These are phyloP conservation scores for Mola mola DNA, from an alignment of 2,113 vertebrate species.

Conservation along the genomic window DNA sequence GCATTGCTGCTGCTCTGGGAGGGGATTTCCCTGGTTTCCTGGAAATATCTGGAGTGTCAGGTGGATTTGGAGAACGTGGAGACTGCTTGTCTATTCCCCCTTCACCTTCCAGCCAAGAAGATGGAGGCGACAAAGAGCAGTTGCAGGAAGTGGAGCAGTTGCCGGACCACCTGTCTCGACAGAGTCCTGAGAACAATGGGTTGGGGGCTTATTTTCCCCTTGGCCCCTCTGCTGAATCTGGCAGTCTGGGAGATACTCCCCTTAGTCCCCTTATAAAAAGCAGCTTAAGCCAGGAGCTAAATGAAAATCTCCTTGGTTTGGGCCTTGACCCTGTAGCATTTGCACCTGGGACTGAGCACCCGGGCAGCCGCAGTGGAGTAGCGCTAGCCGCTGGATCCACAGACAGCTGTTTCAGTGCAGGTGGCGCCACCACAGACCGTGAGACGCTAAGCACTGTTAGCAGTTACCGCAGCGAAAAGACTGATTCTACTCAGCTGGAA, in stretches of 20 bases:
- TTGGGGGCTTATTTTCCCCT: constrained; percentile 75
- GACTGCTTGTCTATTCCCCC: constrained; percentile 80
- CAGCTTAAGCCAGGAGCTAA: constrained; percentile 89
- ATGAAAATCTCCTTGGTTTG: constrained; percentile 87
- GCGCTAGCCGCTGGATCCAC: constrained; percentile 87
- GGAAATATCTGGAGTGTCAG: constrained; percentile 66
- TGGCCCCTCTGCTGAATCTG: constrained; percentile 80
- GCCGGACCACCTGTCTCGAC: constrained; percentile 50
- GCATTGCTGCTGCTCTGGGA: constrained; percentile 70
- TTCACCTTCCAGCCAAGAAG: constrained; percentile 83
- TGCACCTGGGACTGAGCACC: constrained; percentile 75
- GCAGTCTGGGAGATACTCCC: constrained; percentile 85
- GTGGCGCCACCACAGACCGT: constrained; percentile 83
- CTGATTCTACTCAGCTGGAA: constrained; percentile 90
- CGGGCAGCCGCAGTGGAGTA: constrained; percentile 79
- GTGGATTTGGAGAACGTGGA: constrained; percentile 69
- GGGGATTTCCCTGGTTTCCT: constrained; percentile 75
- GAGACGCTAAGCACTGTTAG: constrained; percentile 88
- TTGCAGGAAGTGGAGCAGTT: constrained; percentile 54
- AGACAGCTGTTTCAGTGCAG: constrained; percentile 89
- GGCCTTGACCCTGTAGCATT: constrained; percentile 79
- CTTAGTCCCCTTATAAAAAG: constrained; percentile 89
- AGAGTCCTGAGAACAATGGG: constrained; percentile 59
- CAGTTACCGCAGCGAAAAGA: constrained; percentile 92
- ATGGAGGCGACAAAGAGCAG: constrained; percentile 80